Evolutionary conservation across 53 echinoderm and acorn worm genomes (phyloP).

Genomic region (Patiria pectinifera): DNA sequence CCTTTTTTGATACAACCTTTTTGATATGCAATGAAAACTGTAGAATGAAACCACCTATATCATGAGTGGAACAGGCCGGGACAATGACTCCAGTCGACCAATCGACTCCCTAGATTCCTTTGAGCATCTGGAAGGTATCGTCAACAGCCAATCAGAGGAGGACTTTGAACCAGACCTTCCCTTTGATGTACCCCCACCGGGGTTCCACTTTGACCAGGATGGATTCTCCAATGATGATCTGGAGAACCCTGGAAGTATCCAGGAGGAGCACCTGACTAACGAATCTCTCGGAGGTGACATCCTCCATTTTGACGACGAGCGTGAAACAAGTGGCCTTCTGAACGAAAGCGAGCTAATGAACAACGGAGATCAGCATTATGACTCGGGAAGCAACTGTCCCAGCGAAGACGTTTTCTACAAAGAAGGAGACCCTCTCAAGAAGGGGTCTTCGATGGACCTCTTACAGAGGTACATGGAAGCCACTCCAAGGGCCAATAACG

Average conservation of each 20-base stretch:
- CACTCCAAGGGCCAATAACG: conserved; percentile 62
- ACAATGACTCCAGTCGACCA: conserved; percentile 19
- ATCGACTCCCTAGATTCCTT: conserved; percentile 48
- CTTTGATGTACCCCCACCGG: conserved; percentile 14
- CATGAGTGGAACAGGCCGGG: conserved; percentile 13
- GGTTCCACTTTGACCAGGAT: not conserved
- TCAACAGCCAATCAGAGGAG: conserved; percentile 48
- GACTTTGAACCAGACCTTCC: conserved; percentile 36
- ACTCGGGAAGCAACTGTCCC: conserved; percentile 35
- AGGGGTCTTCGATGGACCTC: conserved; percentile 53
- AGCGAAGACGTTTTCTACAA: conserved; percentile 18
- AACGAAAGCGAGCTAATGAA: conserved; percentile 56
- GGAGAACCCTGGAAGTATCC: not conserved
- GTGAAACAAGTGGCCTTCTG: conserved; percentile 56
- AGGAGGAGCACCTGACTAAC: not conserved
- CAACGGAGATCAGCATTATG: conserved; percentile 19
- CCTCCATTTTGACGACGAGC: conserved; percentile 50
- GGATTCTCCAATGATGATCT: conserved; percentile 6
- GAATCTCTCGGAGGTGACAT: conserved; percentile 39
- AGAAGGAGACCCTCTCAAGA: conserved; percentile 5
- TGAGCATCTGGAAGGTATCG: conserved; percentile 57
- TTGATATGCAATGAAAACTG: not conserved
- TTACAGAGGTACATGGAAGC: conserved; percentile 87
- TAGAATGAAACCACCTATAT: conserved; percentile 6
- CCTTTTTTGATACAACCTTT: not conserved